phyloP scores from a whole-genome alignment of 1,140 invertebrate genomes.

The Drosophila pseudoananassae region DNA sequence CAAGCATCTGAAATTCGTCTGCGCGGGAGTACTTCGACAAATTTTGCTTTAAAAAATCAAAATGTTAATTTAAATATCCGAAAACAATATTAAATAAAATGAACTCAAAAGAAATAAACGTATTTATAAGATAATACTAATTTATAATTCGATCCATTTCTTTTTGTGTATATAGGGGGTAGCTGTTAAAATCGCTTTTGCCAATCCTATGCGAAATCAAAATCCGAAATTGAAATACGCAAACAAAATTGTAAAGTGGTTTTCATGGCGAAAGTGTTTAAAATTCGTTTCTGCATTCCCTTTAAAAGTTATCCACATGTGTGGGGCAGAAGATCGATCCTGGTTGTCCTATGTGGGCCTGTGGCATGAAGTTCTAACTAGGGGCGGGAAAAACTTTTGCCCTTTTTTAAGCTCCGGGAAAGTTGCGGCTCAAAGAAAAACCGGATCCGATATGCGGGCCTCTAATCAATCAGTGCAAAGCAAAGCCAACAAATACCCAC shows the following conservation, averaged over 20 bases:
- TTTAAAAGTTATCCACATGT: constrained; percentile 11
- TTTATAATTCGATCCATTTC: constrained; percentile 1
- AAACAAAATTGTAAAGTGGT: constrained; percentile 78
- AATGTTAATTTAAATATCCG: too few relatives aligned
- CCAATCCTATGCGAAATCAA: constrained; percentile 78
- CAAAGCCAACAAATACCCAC: constrained; percentile 22
- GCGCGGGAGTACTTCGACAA: background rate
- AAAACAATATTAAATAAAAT: too few relatives aligned
- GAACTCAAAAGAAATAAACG: too few relatives aligned
- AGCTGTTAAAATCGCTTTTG: constrained; percentile 63
- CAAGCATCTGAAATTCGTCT: constrained; percentile 17
- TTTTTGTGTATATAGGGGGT: constrained; percentile 9
- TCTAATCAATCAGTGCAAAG: constrained; percentile 61
- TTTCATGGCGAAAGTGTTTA: constrained; percentile 69
- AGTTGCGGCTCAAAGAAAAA: constrained; percentile 14
- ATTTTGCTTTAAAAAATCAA: background rate
- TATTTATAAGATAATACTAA: background rate
- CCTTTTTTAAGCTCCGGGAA: constrained; percentile 11
- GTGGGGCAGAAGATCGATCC: constrained; percentile 1
- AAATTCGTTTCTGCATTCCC: constrained; percentile 49
- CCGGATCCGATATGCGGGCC: constrained; percentile 16
- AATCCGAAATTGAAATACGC: constrained; percentile 78
- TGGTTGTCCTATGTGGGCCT: constrained; percentile 29
- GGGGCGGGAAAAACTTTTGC: constrained; percentile 49
- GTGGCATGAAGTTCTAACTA: constrained; percentile 69